phyloP scores from a whole-genome alignment of 2,888 invertebrate genomes.

The Scaptomyza reducta region DNA sequence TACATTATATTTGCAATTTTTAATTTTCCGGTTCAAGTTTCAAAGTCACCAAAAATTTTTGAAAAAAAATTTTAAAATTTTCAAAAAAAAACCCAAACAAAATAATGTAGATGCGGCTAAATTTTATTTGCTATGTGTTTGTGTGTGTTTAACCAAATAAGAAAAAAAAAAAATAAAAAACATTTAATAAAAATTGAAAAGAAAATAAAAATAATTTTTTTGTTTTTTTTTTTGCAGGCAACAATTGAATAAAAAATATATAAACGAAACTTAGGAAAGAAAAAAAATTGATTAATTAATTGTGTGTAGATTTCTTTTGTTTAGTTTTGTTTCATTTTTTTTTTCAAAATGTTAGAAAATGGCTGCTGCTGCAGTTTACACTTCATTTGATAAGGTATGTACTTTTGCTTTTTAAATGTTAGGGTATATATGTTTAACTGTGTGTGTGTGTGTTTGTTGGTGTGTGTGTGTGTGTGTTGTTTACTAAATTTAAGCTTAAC shows the following conservation, averaged over 20 bases:
- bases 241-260: conserved; percentile 23
- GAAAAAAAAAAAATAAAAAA: conserved; percentile 28
- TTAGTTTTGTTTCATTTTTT: conserved; percentile 30
- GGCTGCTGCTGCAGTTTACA: conserved; percentile 57
- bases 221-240: conserved; percentile 32
- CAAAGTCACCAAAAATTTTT: conserved; percentile 69
- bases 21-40: conserved; percentile 45
- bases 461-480: conserved; percentile 38
- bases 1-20: conserved; percentile 72
- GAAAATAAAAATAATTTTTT: conserved; percentile 30
- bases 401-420: conserved; percentile 35
- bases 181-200: conserved; percentile 12
- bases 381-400: conserved; percentile 32
- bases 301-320: not conserved
- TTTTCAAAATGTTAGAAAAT: conserved; percentile 67
- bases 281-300: conserved; percentile 36
- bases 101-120: conserved; percentile 43
- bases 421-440: conserved; percentile 45
- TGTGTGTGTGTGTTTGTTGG: conserved; percentile 39
- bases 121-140: conserved; percentile 48
- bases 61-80: conserved; percentile 18
- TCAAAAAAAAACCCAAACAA: conserved; percentile 2
- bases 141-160: conserved; percentile 68
- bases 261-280: conserved; percentile 59
- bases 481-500: conserved; percentile 76